A percentile compares a stretch with the other conserved stretches of the same genome.
These are phyloP conservation scores for Daktulosphaira vitifoliae DNA, from an alignment of 1,140 invertebrate genomes.

Conservation along the genomic window DNA sequence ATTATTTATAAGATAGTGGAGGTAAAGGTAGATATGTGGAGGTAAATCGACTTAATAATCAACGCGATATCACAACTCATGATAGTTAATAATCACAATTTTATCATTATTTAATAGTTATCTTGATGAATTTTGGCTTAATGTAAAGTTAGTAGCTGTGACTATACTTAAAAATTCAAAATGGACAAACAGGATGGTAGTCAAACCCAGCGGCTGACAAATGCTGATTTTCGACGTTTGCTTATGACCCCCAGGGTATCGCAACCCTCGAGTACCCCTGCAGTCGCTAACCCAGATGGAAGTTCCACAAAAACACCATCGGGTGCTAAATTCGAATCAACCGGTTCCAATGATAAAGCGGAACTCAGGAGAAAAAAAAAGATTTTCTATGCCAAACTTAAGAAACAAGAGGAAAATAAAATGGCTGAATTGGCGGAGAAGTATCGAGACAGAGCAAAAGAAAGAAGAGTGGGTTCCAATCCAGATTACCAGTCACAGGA, in stretches of 20 bases:
- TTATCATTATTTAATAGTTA: no score
- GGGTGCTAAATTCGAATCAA: slow-evolving; percentile 37
- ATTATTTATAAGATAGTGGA: no score
- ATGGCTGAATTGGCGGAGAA: slow-evolving; percentile 91
- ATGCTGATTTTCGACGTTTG: slow-evolving; percentile 93
- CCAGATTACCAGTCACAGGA: slow-evolving; percentile 73
- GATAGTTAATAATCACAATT: no score
- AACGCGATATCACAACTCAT: no score
- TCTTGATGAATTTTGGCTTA: no score
- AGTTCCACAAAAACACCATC: background rate
- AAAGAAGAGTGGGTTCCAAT: slow-evolving; percentile 80
- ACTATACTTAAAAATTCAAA: no score
- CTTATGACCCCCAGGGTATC: slow-evolving; percentile 85
- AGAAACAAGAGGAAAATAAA: slow-evolving; percentile 92
- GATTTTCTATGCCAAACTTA: slow-evolving; percentile 86
- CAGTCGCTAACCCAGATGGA: background rate
- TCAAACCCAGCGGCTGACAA: slow-evolving; percentile 69
- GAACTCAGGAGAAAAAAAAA: slow-evolving; percentile 73
- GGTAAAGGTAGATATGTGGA: no score
- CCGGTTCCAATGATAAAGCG: slow-evolving; percentile 52
- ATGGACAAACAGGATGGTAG: slow-evolving; percentile 44
- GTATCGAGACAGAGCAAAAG: slow-evolving; percentile 86
- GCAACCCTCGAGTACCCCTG: slow-evolving; percentile 41
- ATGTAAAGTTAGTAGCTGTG: no score
- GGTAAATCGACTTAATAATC: no score